Conservation (phyloP, 2,113 vertebrate genomes). For the Nymphicus hollandicus region DNA sequence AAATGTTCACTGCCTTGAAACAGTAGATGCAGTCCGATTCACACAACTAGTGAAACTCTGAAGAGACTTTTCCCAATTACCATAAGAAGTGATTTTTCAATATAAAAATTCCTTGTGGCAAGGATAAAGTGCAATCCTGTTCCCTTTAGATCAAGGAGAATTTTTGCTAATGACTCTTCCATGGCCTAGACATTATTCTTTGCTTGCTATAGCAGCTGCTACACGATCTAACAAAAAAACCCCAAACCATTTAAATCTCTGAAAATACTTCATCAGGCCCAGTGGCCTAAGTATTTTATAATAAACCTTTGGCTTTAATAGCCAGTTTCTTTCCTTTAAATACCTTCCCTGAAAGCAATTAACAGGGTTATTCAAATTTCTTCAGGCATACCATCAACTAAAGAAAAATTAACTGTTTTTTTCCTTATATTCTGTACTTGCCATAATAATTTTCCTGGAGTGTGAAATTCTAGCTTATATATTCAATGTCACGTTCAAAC, state of each 20-base stretch:
- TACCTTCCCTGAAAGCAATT: background rate
- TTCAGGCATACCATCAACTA: background rate
- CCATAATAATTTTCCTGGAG: background rate
- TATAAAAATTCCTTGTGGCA: background rate
- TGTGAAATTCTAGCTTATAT: background rate
- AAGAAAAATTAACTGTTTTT: background rate
- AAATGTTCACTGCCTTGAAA: background rate
- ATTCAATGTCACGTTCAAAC: background rate
- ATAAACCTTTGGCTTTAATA: background rate
- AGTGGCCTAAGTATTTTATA: background rate
- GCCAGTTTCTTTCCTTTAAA: background rate
- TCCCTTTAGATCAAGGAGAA: background rate
- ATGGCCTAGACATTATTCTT: background rate
- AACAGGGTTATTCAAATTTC: background rate
- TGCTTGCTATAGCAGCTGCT: background rate
- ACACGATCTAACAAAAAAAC: background rate
- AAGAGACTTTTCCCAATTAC: background rate
- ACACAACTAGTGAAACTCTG: background rate
- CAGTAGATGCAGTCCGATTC: background rate
- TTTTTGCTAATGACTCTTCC: constrained; percentile 14
- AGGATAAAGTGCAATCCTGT: background rate
- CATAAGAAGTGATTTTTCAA: background rate
- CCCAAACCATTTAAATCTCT: background rate
- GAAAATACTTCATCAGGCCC: background rate
- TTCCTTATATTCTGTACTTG: background rate